phyloP scores from a whole-genome alignment of 1,140 invertebrate species.

The Drosophila lowei region DNA sequence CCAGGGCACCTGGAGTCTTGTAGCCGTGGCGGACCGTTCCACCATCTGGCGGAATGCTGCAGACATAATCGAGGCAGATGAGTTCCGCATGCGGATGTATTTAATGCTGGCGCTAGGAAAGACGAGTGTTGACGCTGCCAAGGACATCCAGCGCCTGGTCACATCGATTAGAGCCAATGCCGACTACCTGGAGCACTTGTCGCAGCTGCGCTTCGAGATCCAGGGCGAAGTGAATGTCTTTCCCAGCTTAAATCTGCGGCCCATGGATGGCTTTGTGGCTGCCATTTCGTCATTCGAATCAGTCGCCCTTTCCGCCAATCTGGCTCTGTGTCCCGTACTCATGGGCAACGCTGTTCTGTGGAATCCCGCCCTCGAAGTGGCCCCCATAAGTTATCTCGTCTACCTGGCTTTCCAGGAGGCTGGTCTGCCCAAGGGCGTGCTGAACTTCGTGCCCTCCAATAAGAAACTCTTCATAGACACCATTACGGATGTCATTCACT shows the following conservation, averaged over 20 bases:
- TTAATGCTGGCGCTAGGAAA: slow-evolving; percentile 99
- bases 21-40: slow-evolving; percentile 89
- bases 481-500: slow-evolving; percentile 91
- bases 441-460: slow-evolving; percentile 98
- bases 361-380: slow-evolving; percentile 98
- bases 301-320: slow-evolving; percentile 98
- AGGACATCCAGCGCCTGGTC: slow-evolving; percentile 96
- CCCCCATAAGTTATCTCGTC: slow-evolving; percentile 96
- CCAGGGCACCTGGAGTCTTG: slow-evolving; percentile 92
- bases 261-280: slow-evolving; percentile 98
- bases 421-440: slow-evolving; percentile 95
- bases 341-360: slow-evolving; percentile 98
- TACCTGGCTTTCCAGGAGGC: slow-evolving; percentile 96
- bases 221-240: slow-evolving; percentile 84
- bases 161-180: slow-evolving; percentile 97
- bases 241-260: slow-evolving; percentile 87
- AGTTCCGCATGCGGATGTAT: slow-evolving; percentile 93
- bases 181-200: slow-evolving; percentile 89
- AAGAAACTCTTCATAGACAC: slow-evolving; percentile 96
- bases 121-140: slow-evolving; percentile 96
- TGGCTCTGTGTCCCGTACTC: slow-evolving; percentile 96
- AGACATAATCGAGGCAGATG: slow-evolving; percentile 93
- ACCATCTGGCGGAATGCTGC: slow-evolving; percentile 93
- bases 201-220: slow-evolving; percentile 85
- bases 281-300: slow-evolving; percentile 99